Base-by-base conservation (phyloP, 2,797 vertebrate genomes). In the Takifugu ocellatus region DNA sequence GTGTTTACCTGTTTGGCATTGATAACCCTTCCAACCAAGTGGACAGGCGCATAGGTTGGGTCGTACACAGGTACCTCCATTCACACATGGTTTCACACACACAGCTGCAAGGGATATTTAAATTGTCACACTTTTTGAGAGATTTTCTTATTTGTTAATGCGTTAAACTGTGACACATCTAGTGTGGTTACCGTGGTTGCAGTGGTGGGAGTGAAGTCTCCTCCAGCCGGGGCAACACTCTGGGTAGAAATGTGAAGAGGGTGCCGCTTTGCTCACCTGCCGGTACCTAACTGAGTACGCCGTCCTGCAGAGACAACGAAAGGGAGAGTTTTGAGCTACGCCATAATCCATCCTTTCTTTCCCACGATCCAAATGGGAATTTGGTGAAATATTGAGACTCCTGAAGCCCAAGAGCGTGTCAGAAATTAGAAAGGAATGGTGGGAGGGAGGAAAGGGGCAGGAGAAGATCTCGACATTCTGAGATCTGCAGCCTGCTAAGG, bases 181-280 rank as follows among this genome's bases (percentile, higher is more conserved):
- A 14, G 5, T 12, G 11, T 14, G 36, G 31, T 84, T 83, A 97
- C 96, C 96, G 92, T 89, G 91, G 70, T 89, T 90, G 62, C 96
- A 98, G 83, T 89, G 77, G 5, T 89, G 85, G 0, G 87, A 68
- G 51, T 92, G 85, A 53, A 88, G 14, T 44, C 92, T 85, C 61
- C 78, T 77, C 96, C 96, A 97, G 27, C 95, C 95, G 0, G 95
- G 94, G 62, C 95, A 96, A 86, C 96, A 98, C 0, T 91, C 74
- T 60, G 86, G 58, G 1, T 90, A 84, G 21, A 81, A 59, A 2
- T 64, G 77, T 0, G 81, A 27, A 16, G 62, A 29, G 4, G 79
- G 63, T 1, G 52, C 63, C 0, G 51, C 51, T 81, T 72, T 85
- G 49, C 79, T 90, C 31, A 82, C 90, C 78, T 88, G 90, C 54